A percentile compares a stretch with the other conserved stretches of the same genome.
Evolutionary conservation across 2,113 vertebrate species (phyloP).

Genomic region (Otocyon megalotis): DNA sequence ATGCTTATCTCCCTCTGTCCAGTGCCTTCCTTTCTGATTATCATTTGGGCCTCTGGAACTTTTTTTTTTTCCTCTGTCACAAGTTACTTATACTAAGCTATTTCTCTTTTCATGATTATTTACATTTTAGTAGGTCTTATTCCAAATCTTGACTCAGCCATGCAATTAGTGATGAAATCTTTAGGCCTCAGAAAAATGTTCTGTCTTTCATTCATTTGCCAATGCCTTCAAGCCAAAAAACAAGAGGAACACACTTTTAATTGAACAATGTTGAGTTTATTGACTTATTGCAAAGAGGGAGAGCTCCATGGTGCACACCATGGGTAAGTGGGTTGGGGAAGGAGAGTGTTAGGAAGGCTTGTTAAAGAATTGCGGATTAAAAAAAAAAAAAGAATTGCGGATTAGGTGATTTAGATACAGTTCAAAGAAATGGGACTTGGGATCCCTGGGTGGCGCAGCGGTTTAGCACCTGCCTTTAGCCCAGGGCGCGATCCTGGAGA

Average conservation of each 20-base stretch:
- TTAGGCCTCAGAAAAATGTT: neutral
- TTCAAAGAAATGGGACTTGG: neutral
- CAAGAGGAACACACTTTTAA: neutral
- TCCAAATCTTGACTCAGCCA: neutral
- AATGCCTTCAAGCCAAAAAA: neutral
- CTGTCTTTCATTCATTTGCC: neutral
- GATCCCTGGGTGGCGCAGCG: too few species aligned
- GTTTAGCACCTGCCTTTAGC: too few species aligned
- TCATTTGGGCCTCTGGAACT: neutral
- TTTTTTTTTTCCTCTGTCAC: neutral
- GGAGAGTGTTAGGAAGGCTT: neutral
- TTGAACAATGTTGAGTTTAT: neutral
- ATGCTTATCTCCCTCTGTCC: neutral
- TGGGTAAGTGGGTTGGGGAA: neutral
- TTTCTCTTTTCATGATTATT: neutral
- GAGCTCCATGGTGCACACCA: neutral
- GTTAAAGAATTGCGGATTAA: neutral
- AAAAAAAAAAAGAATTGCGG: too few species aligned
- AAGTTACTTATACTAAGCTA: neutral
- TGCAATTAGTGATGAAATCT: neutral
- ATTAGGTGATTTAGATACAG: neutral
- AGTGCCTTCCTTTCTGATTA: neutral
- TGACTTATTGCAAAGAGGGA: neutral
- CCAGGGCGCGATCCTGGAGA: too few species aligned
- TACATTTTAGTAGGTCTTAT: constrained; percentile 43